Percentiles rank a stretch among this genome's conserved stretches.
Evolutionary conservation across 2,113 vertebrate species (phyloP).

Genomic region (Glaucidium brasilianum): DNA sequence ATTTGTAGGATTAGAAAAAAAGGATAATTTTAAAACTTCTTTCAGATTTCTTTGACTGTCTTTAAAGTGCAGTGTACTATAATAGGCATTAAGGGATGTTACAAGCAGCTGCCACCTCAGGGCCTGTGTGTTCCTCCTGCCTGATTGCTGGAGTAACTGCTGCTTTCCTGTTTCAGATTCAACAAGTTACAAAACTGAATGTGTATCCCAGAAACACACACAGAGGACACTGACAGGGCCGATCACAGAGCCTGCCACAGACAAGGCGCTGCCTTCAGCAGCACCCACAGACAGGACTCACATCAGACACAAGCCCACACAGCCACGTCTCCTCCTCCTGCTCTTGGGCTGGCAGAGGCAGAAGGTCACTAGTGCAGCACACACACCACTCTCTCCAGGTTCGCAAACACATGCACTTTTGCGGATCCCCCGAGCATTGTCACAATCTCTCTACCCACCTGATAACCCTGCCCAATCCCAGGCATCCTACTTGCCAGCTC

Average conservation of each 20-base stretch:
- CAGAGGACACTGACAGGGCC: rapidly evolving
- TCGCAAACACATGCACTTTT: rapidly evolving
- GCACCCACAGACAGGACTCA: not conserved
- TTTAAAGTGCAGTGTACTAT: not conserved
- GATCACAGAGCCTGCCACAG: not conserved
- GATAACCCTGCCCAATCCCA: not conserved
- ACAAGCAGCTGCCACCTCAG: not conserved
- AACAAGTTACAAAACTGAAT: not conserved
- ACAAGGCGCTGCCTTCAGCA: not conserved
- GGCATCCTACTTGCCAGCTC: not conserved
- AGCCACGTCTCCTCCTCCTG: not conserved
- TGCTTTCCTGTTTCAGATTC: not conserved
- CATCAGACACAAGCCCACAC: not conserved
- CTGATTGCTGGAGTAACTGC: not conserved
- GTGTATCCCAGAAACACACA: not conserved
- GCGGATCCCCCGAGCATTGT: rapidly evolving
- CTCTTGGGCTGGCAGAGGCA: not conserved
- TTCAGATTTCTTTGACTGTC: not conserved
- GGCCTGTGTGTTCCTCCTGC: not conserved
- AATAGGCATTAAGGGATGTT: not conserved
- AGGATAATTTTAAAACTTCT: not conserved
- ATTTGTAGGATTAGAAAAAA: not conserved
- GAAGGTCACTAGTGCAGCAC: not conserved
- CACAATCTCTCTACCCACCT: not conserved
- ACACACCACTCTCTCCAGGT: not conserved